These are phyloP conservation scores for Pipistrellus pygmaeus DNA, from an alignment of 2,797 vertebrate genomes.

Conservation along the genomic window DNA sequence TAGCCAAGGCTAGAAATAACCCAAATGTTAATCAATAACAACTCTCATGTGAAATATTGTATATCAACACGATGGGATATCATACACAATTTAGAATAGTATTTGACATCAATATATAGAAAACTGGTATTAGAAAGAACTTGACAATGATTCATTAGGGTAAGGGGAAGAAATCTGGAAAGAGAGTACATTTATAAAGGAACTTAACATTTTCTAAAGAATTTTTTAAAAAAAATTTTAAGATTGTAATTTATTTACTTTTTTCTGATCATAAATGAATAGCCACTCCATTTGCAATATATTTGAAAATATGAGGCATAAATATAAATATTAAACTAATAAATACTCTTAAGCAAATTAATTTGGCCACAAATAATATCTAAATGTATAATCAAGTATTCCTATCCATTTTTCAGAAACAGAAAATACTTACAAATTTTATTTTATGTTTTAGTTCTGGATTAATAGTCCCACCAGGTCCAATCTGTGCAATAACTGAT, in stretches of 20 bases:
- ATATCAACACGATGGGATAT: background rate
- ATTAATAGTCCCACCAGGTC: slow-evolving; percentile 89
- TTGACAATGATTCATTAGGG: background rate
- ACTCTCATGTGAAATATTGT: background rate
- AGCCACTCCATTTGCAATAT: background rate
- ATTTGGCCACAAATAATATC: slow-evolving; percentile 28
- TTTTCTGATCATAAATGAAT: slow-evolving; percentile 43
- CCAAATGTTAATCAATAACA: background rate
- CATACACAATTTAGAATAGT: background rate
- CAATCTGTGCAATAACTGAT: slow-evolving; percentile 89
- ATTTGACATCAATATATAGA: background rate
- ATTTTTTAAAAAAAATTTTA: slow-evolving; percentile 34
- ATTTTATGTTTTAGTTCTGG: slow-evolving; percentile 92
- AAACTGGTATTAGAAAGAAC: background rate
- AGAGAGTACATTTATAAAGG: background rate
- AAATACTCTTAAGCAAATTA: background rate
- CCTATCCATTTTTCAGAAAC: slow-evolving; percentile 8
- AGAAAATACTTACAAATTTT: slow-evolving; percentile 87
- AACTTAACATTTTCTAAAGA: slow-evolving; percentile 47
- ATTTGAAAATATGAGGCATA: slow-evolving; percentile 23
- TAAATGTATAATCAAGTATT: slow-evolving; percentile 6
- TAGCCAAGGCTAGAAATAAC: slow-evolving; percentile 48
- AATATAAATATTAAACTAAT: slow-evolving; percentile 60
- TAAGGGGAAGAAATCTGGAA: background rate
- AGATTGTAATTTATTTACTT: background rate